These are phyloP conservation scores for Dicrostonyx torquatus DNA, from an alignment of 2,797 vertebrate genomes.

Conservation along the genomic window DNA sequence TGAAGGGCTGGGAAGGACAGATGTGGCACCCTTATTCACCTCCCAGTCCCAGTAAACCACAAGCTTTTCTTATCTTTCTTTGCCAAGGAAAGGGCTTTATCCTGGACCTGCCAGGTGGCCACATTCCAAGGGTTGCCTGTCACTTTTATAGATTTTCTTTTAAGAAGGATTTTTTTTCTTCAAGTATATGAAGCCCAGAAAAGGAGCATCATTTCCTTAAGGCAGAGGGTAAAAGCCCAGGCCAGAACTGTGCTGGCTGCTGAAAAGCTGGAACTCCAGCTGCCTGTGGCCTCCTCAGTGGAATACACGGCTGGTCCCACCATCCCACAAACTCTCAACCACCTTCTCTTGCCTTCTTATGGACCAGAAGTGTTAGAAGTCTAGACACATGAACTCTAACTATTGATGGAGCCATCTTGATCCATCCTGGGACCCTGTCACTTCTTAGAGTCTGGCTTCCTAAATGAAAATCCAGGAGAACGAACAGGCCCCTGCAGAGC, in stretches of 20 bases:
- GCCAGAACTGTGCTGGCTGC: neutral
- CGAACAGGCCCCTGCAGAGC: neutral
- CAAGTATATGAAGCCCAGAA: conserved; percentile 74
- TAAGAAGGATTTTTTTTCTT: neutral
- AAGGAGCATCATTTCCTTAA: conserved; percentile 49
- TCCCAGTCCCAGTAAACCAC: neutral
- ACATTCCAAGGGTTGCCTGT: conserved; percentile 80
- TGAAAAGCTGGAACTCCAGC: neutral
- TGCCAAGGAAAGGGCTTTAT: conserved; percentile 51
- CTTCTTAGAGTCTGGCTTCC: neutral
- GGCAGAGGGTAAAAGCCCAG: neutral
- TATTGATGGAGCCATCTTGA: neutral
- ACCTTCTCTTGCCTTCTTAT: neutral
- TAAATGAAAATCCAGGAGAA: neutral
- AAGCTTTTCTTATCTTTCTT: conserved; percentile 55
- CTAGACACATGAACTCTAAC: neutral
- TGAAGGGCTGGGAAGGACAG: neutral
- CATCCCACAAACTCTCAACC: neutral
- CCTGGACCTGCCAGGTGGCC: conserved; percentile 42
- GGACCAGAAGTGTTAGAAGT: neutral
- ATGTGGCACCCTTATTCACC: neutral
- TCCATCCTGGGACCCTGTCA: neutral
- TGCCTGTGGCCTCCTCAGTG: neutral
- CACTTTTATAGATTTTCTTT: conserved; percentile 72
- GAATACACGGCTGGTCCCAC: neutral